Evolutionary conservation across 2,797 vertebrate genomes (phyloP), one percentile per base, ranked within the genome.

Genomic region (Microctenopoma lineatum): DNA sequence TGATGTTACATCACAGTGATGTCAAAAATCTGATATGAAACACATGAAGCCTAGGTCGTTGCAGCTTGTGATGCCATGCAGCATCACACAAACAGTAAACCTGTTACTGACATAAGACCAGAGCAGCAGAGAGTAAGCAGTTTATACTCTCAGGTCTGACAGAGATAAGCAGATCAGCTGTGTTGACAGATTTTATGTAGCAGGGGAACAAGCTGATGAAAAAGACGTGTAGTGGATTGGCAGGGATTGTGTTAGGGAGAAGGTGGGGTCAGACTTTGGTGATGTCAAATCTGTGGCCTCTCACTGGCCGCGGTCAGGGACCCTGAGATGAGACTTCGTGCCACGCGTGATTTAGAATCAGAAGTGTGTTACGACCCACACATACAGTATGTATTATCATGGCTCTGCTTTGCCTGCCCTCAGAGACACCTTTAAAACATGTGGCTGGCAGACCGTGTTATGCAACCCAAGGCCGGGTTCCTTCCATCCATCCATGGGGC

Each of bases 131-230:
- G 72, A 70, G 77, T 86, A 77, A 86, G 84, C 85, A 83, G 82
- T 90, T 89, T 79, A 86, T 73, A 72, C 52, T 66, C 61, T 73
- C 76, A 79, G 79, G 50, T 84, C 79, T 80, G 83, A 81, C 66
- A 75, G 71, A 88, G 83, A 84, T 89, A 86, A 90, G 88, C 86
- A 86, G 87, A 85, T 90, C 71, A 88, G 85, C 88, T 83, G 83
- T 85, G 87, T 87, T 77, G 77, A 84, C 39, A 21, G 79, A 87
- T 86, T 83, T 80, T 26, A 85, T 85, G 71, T 70, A 44, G 64
- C 63, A 68, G 47, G 27, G 29, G 59, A 75, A 70, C 15, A 13
- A 55, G 67, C 79, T 34, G 73, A 73, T 82, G 75, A 79, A 68
- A 47, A 66, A 54, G 73, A 73, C 63, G 46, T 72, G 75, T 48